Evolutionary conservation across 2,113 vertebrate species (phyloP).

Genomic region (Narcine bancroftii): DNA sequence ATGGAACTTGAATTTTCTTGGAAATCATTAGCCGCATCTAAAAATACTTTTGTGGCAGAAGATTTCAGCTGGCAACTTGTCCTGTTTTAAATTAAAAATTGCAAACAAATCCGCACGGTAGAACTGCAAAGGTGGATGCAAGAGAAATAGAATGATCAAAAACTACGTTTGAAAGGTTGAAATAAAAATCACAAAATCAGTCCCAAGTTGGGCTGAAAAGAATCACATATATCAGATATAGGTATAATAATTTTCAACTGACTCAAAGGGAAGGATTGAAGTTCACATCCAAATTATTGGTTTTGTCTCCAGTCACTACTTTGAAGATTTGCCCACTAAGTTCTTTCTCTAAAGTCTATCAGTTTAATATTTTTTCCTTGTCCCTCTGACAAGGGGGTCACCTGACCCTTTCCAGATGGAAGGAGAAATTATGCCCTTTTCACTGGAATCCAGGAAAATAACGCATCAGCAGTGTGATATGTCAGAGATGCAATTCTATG

Average conservation of each 20-base stretch:
- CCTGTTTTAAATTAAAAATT: not conserved
- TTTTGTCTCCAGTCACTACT: not conserved
- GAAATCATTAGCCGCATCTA: not conserved
- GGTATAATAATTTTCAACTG: not conserved
- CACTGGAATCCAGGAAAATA: not conserved
- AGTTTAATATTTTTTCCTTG: not conserved
- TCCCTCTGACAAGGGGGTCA: not conserved
- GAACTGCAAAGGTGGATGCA: not conserved
- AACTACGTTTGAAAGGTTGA: not conserved
- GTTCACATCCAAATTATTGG: not conserved
- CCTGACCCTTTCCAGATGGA: not conserved
- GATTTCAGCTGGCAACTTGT: not conserved
- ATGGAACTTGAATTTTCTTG: not conserved
- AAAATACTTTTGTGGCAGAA: not conserved
- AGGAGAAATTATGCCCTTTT: not conserved
- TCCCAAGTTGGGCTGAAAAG: not conserved
- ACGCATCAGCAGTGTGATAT: not conserved
- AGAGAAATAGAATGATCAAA: not conserved
- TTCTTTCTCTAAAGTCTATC: not conserved
- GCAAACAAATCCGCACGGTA: not conserved
- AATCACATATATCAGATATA: not conserved
- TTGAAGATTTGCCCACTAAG: not conserved
- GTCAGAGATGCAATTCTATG: not conserved
- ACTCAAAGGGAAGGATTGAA: not conserved
- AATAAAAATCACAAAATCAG: not conserved